Percentiles rank a stretch among this genome's conserved stretches.
These are phyloP conservation scores for Limonius californicus DNA, from an alignment of 1,140 invertebrate genomes.

Conservation along the genomic window DNA sequence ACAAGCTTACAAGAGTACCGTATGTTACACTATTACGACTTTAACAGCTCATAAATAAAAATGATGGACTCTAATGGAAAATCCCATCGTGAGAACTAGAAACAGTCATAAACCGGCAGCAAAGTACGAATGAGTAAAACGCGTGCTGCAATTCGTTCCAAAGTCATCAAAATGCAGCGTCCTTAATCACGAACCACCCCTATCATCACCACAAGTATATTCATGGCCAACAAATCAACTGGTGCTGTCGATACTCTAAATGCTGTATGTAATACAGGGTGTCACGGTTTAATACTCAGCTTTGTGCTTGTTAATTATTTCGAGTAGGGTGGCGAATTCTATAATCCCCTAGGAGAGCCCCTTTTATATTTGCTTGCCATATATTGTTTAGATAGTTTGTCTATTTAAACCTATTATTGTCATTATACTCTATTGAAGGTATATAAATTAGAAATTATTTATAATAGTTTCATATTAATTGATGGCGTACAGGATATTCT, in stretches of 20 bases:
- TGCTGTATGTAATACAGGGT: not conserved
- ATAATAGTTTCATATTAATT: too few species aligned
- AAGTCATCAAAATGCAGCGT: not conserved
- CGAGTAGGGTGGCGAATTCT: too few species aligned
- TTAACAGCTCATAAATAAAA: not conserved
- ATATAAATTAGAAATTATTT: too few species aligned
- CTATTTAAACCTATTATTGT: too few species aligned
- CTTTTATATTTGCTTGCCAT: too few species aligned
- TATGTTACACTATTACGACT: too few species aligned
- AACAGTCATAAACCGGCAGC: too few species aligned
- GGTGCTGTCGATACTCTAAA: not conserved
- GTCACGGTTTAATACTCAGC: not conserved
- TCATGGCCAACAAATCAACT: not conserved
- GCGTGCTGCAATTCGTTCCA: not conserved
- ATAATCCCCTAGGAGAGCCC: too few species aligned
- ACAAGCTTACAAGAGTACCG: too few species aligned
- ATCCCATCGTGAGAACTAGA: not conserved
- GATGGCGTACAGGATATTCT: too few species aligned
- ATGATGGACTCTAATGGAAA: not conserved
- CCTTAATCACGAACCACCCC: not conserved
- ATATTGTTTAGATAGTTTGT: too few species aligned
- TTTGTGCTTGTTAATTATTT: not conserved
- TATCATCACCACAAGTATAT: not conserved
- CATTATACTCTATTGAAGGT: too few species aligned
- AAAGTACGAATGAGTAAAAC: not conserved